A percentile compares a stretch with the other conserved stretches of the same genome.
phyloP scores from a whole-genome alignment of 1,140 invertebrate species.

The Rhysida immarginata region DNA sequence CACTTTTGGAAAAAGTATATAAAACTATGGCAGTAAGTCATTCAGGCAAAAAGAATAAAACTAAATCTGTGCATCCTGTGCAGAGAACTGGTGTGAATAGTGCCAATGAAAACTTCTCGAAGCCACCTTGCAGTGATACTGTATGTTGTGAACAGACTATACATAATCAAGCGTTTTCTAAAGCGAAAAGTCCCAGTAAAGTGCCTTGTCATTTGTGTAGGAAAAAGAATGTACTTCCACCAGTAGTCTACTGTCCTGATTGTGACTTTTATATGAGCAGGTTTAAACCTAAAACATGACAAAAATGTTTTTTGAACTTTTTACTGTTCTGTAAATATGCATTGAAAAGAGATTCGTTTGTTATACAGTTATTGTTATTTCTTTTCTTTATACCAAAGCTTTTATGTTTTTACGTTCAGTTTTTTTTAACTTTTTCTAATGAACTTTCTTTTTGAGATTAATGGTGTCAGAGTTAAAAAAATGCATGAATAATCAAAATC shows the following conservation, averaged over 20 bases:
- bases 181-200: conserved; percentile 20
- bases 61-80: not conserved
- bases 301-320: too few species aligned
- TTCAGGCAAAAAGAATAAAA: too few species aligned
- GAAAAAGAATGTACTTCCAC: conserved; percentile 56
- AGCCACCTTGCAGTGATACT: not conserved
- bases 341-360: too few species aligned
- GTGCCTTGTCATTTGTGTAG: conserved; percentile 61
- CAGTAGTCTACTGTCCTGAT: conserved; percentile 65
- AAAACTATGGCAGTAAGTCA: not conserved
- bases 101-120: not conserved
- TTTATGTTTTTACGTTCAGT: too few species aligned
- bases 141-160: conserved; percentile 1
- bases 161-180: conserved; percentile 13
- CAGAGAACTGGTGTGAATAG: not conserved
- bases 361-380: too few species aligned
- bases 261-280: conserved; percentile 84
- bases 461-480: too few species aligned
- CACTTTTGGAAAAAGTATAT: conserved; percentile 63
- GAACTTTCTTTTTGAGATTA: too few species aligned
- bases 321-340: too few species aligned
- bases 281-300: conserved; percentile 38
- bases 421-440: too few species aligned
- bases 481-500: too few species aligned
- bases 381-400: too few species aligned